Evolutionary conservation across 2,888 invertebrate genomes (phyloP), one percentile per base, ranked within the genome.

Genomic region (Poecilobothrus nobilitatus): DNA sequence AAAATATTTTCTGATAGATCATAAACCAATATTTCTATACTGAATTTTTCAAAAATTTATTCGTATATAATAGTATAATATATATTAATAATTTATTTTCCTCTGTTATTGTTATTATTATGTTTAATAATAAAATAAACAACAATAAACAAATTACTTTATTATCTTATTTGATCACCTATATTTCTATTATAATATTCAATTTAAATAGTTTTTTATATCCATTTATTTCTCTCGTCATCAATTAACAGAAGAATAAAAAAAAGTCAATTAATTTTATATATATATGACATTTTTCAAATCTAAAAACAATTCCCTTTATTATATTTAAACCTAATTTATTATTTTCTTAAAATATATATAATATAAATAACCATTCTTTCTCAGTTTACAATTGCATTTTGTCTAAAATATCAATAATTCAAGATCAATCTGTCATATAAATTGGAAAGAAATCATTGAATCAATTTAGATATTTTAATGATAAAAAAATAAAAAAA

Each of bases 351-450:
- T n/a, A n/a, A 12, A 12, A 41, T 12, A 41, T 41, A 41, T 41
- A 41, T n/a, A 53, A 53, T 37, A 53, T 53, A 53, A 53, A 53
- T 53, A 53, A 53, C 53, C 53, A 53, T 18, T 53, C 53, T 53
- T n/a, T 53, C 9, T 9, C 18, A 53, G n/a, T 6, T 27, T 53
- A 53, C 53, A 53, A 53, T 53, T 53, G 18, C 53, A 53, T 53
- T 53, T 53, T 53, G 53, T 53, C 53, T 53, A 53, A 53, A 53
- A 27, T 63, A 63, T 63, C 63, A 63, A 63, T 27, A 27, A 81
- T 80, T 81, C 77, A 78, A 78, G 80, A 80, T 80, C 80, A 80
- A 80, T 80, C 80, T 80, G 80, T 80, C 80, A 81, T 78, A 81
- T 81, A 81, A 80, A 80, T 80, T 80, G 80, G 79, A 78, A 63